Evolutionary conservation across 2,797 vertebrate species (phyloP).

Genomic region (Epinephelus malabaricus): DNA sequence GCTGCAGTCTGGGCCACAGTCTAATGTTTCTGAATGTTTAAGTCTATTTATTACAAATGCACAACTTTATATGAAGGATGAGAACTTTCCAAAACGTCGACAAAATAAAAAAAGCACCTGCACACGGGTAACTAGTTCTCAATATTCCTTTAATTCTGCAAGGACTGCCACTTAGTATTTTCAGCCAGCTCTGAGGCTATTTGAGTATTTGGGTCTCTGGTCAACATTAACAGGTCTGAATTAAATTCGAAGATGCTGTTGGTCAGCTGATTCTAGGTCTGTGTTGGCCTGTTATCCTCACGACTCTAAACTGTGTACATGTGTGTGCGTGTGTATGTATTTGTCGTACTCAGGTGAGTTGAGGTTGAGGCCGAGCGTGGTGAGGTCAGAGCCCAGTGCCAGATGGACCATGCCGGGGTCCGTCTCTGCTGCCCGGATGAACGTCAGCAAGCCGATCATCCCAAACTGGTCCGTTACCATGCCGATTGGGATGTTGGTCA

Average conservation of each 20-base stretch:
- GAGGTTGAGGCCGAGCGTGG: slow-evolving; percentile 98
- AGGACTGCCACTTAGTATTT: no score
- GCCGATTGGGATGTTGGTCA: slow-evolving; percentile 98
- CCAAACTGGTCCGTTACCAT: slow-evolving; percentile 99
- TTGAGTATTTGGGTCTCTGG: no score
- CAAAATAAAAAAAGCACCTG: no score
- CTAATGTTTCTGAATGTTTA: neutral
- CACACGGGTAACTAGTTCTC: no score
- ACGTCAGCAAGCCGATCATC: slow-evolving; percentile 98
- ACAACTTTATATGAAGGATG: no score
- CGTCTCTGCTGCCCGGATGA: slow-evolving; percentile 98
- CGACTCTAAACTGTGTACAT: neutral
- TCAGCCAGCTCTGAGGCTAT: no score
- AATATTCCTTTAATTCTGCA: no score
- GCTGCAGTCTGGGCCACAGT: neutral
- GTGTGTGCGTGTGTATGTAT: slow-evolving; percentile 12
- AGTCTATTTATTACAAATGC: no score
- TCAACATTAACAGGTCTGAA: no score
- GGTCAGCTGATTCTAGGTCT: neutral
- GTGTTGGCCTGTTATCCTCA: neutral
- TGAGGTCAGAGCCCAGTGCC: slow-evolving; percentile 98
- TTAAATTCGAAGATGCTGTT: no score
- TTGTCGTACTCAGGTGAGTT: slow-evolving; percentile 96
- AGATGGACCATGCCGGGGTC: slow-evolving; percentile 99
- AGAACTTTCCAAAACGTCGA: no score